A percentile compares a stretch with the other conserved stretches of the same genome.
phyloP scores from a whole-genome alignment of 1,140 invertebrate species.

The Nasonia giraulti region DNA sequence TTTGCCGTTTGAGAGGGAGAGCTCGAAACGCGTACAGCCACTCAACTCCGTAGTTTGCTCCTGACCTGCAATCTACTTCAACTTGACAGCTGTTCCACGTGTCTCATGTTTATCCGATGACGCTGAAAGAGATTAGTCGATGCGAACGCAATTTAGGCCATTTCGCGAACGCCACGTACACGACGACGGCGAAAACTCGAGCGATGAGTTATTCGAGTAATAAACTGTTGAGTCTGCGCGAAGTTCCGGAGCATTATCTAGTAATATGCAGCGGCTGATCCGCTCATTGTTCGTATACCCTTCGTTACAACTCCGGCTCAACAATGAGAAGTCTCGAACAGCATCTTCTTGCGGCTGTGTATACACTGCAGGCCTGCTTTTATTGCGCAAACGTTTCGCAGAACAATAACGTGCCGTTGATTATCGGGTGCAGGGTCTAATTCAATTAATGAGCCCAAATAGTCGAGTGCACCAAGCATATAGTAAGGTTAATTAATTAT shows the following conservation, averaged over 20 bases:
- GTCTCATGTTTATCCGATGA: background rate
- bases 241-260: background rate
- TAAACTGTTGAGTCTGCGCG: background rate
- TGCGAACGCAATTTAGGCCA: background rate
- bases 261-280: background rate
- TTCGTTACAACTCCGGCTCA: background rate
- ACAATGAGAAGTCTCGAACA: background rate
- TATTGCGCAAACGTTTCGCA: constrained; percentile 9
- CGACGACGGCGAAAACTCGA: too few species aligned
- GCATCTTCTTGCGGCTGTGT: background rate
- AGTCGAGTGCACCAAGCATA: background rate
- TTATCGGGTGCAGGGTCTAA: background rate
- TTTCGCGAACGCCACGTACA: background rate
- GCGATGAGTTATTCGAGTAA: background rate
- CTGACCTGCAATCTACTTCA: background rate
- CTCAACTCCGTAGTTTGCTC: background rate
- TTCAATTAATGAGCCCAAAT: background rate
- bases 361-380: background rate
- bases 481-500: constrained; percentile 17
- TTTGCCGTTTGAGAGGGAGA: constrained; percentile 11
- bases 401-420: background rate
- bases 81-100: background rate
- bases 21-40: background rate
- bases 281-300: constrained; percentile 7
- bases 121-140: background rate